A percentile compares a stretch with the other conserved stretches of the same genome.
Evolutionary conservation across 2,888 invertebrate species (phyloP).

Genomic region (Drymonia ruficornis): DNA sequence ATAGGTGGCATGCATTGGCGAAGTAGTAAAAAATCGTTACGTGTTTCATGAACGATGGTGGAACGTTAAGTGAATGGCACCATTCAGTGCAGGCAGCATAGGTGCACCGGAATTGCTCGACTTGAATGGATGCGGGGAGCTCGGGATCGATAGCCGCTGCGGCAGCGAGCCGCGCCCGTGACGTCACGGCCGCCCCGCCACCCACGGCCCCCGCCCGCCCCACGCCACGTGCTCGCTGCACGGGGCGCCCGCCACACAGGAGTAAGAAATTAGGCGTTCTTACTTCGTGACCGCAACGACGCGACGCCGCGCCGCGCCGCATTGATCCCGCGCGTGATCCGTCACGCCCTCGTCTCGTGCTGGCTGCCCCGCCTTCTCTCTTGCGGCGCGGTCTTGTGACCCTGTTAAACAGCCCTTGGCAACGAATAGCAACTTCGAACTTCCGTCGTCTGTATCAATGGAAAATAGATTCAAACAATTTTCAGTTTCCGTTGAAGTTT

Average conservation of each 20-base stretch:
- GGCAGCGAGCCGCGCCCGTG: slow-evolving; percentile 53
- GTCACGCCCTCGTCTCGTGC: slow-evolving; percentile 21
- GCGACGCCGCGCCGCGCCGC: slow-evolving; percentile 22
- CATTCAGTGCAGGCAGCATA: slow-evolving; percentile 38
- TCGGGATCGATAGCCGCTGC: slow-evolving; percentile 34
- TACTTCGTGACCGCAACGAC: no score
- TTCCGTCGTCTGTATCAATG: slow-evolving; percentile 5
- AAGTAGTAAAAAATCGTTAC: slow-evolving; percentile 8
- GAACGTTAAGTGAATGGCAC: slow-evolving; percentile 37
- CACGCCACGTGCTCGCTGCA: slow-evolving; percentile 36
- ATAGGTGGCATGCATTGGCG: not conserved
- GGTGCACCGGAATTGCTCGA: slow-evolving; percentile 37
- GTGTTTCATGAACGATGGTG: slow-evolving; percentile 23
- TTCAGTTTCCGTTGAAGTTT: not conserved
- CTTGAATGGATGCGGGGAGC: slow-evolving; percentile 44
- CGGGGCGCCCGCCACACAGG: slow-evolving; percentile 40
- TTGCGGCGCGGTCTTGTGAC: slow-evolving; percentile 12
- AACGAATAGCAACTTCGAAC: slow-evolving; percentile 6
- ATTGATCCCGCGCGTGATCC: slow-evolving; percentile 47
- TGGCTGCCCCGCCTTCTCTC: slow-evolving; percentile 19
- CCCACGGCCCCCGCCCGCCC: slow-evolving; percentile 20
- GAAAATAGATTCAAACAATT: not conserved
- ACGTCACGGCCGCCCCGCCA: slow-evolving; percentile 50
- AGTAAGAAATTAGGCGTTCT: no score
- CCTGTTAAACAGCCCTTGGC: slow-evolving; percentile 13